phyloP scores from a whole-genome alignment of 2,113 vertebrate species.

The Chloebia gouldiae region DNA sequence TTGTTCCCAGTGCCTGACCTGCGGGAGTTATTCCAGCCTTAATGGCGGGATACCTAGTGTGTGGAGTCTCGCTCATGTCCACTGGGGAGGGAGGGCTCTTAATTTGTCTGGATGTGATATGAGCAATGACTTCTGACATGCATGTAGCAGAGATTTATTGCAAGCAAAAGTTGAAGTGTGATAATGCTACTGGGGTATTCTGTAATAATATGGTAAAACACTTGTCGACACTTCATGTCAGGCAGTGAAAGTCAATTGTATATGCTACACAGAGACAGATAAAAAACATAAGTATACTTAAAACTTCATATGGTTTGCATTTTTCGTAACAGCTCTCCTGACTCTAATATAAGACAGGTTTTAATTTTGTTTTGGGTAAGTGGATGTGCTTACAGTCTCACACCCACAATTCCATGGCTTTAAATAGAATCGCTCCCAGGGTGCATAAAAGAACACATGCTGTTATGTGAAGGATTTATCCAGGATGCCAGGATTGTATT shows the following conservation, averaged over 20 bases:
- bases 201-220: constrained; percentile 65
- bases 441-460: constrained; percentile 48
- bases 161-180: constrained; percentile 47
- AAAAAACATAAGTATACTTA: constrained; percentile 63
- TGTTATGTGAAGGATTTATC: constrained; percentile 55
- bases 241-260: constrained; percentile 56
- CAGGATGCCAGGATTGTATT: constrained; percentile 41
- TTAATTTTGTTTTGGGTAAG: constrained; percentile 54
- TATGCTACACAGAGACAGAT: constrained; percentile 63
- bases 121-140: constrained; percentile 19
- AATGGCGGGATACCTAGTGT: not conserved
- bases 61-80: not conserved
- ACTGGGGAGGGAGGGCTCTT: not conserved
- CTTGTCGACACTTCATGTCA: constrained; percentile 66
- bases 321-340: constrained; percentile 45
- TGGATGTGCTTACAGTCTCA: constrained; percentile 52
- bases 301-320: constrained; percentile 63
- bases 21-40: not conserved
- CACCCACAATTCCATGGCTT: constrained; percentile 59
- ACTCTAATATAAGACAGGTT: constrained; percentile 39
- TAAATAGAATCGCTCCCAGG: constrained; percentile 45
- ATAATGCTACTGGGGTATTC: constrained; percentile 65
- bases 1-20: not conserved
- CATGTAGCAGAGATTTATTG: constrained; percentile 53
- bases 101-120: not conserved